phyloP scores from a whole-genome alignment of 2,888 invertebrate species.

The Ectobius pallidus region DNA sequence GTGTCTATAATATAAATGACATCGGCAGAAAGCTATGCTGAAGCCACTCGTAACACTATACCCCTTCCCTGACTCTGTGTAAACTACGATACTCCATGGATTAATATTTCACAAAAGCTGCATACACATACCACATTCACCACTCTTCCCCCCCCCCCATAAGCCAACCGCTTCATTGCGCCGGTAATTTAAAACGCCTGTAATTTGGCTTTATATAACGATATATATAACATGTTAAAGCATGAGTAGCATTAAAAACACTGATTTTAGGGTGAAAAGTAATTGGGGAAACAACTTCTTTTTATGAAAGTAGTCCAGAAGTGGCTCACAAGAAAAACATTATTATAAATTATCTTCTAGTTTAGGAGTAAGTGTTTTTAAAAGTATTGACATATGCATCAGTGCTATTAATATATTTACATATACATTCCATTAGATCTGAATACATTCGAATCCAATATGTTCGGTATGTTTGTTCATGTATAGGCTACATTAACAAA shows the following conservation, averaged over 20 bases:
- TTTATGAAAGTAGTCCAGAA: too few relatives aligned
- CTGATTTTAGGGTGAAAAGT: background rate
- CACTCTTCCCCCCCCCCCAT: background rate
- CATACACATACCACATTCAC: background rate
- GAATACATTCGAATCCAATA: too few relatives aligned
- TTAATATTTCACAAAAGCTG: constrained; percentile 31
- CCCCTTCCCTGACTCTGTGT: background rate
- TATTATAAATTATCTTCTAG: too few relatives aligned
- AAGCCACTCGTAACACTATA: background rate
- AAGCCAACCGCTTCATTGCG: constrained; percentile 12
- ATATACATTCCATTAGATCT: too few relatives aligned
- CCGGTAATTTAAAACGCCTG: constrained; percentile 33
- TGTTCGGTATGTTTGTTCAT: too few relatives aligned
- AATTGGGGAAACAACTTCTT: too few relatives aligned
- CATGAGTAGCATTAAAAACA: background rate
- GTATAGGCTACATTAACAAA: too few relatives aligned
- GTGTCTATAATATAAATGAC: constrained; percentile 14
- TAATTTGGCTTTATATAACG: constrained; percentile 23
- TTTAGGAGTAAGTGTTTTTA: too few relatives aligned
- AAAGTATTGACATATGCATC: too few relatives aligned
- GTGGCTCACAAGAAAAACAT: too few relatives aligned
- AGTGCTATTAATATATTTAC: too few relatives aligned
- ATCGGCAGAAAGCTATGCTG: background rate
- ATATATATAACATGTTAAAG: background rate
- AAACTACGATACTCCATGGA: constrained; percentile 27